These are phyloP conservation scores for Aviceda subcristata DNA, from an alignment of 2,113 vertebrate genomes.

Conservation along the genomic window DNA sequence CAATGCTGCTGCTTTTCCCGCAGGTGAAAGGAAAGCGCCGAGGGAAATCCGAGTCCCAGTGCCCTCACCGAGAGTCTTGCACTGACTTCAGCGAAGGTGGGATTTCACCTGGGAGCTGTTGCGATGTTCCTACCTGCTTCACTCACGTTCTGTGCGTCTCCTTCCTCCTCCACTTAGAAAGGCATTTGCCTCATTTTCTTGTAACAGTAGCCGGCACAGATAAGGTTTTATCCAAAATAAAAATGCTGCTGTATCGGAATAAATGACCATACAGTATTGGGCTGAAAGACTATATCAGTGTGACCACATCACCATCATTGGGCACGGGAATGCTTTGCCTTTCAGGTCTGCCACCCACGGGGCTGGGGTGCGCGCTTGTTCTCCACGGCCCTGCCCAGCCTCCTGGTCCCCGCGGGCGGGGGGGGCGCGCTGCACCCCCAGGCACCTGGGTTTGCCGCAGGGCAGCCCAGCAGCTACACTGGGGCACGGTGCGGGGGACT, in stretches of 20 bases:
- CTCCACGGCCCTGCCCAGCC: not conserved
- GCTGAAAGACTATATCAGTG: not conserved
- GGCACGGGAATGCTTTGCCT: not conserved
- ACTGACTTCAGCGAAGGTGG: not conserved
- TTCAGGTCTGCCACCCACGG: not conserved
- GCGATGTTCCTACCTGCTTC: not conserved
- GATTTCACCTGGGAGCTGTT: not conserved
- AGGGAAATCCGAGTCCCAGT: not conserved
- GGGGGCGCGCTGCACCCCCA: not conserved
- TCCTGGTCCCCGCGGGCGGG: not conserved
- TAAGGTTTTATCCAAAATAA: not conserved
- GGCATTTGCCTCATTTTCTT: not conserved
- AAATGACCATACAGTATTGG: not conserved
- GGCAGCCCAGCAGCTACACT: not conserved
- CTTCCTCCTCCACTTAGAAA: not conserved
- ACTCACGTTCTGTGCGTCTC: not conserved
- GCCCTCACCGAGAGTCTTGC: not conserved
- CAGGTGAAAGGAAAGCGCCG: not conserved
- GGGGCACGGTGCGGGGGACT: fast-evolving
- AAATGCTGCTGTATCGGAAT: not conserved
- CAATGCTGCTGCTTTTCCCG: not conserved
- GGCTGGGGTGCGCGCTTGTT: not conserved
- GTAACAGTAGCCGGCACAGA: not conserved
- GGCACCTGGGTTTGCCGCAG: not conserved
- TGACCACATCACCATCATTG: not conserved